A percentile compares a stretch with the other conserved stretches of the same genome.
Conservation (phyloP, 2,113 vertebrate species). For the Callipepla californica region DNA sequence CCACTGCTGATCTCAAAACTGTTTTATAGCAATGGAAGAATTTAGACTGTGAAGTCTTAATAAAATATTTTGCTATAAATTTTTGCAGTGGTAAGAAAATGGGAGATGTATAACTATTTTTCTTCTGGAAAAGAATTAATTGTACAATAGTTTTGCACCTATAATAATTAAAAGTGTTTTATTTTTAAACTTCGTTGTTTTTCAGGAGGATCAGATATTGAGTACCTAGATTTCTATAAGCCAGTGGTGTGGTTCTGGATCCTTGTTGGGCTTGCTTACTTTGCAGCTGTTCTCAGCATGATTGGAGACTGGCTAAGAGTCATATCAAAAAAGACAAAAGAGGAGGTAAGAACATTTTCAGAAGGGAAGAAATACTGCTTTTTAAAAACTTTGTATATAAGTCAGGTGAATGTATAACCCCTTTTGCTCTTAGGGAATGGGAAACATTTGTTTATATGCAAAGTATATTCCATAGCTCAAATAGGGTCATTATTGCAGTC, state of each 20-base stretch:
- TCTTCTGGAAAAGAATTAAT: not conserved
- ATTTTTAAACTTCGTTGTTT: not conserved
- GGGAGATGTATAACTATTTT: not conserved
- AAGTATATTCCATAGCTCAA: not conserved
- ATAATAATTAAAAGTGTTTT: not conserved
- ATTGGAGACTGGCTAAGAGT: constrained; percentile 98
- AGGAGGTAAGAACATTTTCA: constrained; percentile 86
- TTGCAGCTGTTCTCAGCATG: constrained; percentile 98
- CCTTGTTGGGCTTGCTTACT: constrained; percentile 97
- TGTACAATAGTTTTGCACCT: not conserved
- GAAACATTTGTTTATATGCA: not conserved
- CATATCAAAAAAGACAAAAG: constrained; percentile 98
- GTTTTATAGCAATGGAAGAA: not conserved
- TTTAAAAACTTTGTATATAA: not conserved
- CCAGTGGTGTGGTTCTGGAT: constrained; percentile 99
- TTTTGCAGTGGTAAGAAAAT: not conserved
- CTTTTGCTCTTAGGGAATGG: not conserved
- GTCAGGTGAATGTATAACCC: not conserved
- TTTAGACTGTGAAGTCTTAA: not conserved
- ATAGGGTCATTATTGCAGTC: not conserved
- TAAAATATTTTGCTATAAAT: not conserved
- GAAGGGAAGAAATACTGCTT: not conserved
- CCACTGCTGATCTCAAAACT: not conserved
- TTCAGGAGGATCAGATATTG: constrained; percentile 89
- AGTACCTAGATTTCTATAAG: constrained; percentile 95